Evolutionary conservation across 1,140 invertebrate genomes (phyloP).

Genomic region (Lucilia sericata): DNA sequence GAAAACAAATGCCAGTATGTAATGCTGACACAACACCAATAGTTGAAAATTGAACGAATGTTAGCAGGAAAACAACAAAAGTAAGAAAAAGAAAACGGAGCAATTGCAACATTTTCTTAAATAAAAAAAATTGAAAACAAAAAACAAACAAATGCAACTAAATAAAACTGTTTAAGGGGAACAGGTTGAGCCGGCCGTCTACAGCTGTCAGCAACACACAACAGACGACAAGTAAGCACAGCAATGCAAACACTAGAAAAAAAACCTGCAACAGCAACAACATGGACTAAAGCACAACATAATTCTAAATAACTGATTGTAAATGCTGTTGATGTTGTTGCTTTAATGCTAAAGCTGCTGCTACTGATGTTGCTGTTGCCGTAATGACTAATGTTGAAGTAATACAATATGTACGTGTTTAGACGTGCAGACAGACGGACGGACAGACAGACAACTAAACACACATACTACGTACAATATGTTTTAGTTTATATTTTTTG

Average conservation of each 20-base stretch:
- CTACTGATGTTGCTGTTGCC: constrained; percentile 5
- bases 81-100: not conserved
- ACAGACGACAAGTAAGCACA: constrained; percentile 35
- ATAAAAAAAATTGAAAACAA: not conserved
- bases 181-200: constrained; percentile 39
- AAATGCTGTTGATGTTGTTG: constrained; percentile 12
- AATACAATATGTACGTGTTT: constrained; percentile 14
- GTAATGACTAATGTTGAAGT: constrained; percentile 38
- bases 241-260: not conserved
- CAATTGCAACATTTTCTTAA: not conserved
- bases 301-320: constrained; percentile 17
- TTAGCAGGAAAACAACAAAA: not conserved
- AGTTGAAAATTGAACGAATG: constrained; percentile 17
- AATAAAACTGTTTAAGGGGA: constrained; percentile 23
- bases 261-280: not conserved
- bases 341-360: not conserved
- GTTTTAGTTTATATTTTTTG: not conserved
- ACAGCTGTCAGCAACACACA: constrained; percentile 30
- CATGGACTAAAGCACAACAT: not conserved
- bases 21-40: constrained; percentile 15
- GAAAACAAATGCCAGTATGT: constrained; percentile 32
- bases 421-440: no score
- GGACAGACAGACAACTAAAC: not conserved
- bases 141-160: constrained; percentile 13
- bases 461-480: not conserved